Evolutionary conservation across 2,797 vertebrate species (phyloP), one percentile per base, ranked within the genome.

Genomic region (Lagorchestes hirsutus): DNA sequence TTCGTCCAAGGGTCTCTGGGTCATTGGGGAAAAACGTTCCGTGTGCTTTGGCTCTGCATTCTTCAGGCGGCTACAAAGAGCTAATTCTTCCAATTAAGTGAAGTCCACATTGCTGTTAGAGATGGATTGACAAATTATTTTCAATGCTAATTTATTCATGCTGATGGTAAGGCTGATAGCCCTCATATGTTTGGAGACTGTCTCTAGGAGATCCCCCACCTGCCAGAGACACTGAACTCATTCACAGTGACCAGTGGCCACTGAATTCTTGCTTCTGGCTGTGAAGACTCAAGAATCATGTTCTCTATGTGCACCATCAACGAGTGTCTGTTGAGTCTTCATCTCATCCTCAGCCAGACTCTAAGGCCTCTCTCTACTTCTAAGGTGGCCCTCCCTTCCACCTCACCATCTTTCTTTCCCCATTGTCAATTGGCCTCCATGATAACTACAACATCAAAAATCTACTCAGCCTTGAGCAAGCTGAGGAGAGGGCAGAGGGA

Each of bases 81-180:
- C 97, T 98, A 98, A 98, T 99, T 99, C 98, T 99, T 98, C 95
- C 98, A 98, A 98, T 99, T 98, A 99, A 98, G 74, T 98, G 97
- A 98, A 98, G 98, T 97, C 97, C 98, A 98, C 95, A 97, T 94
- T 97, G 93, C 96, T 97, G 97, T 98, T 98, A 96, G 97, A 97
- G 97, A 97, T 97, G 97, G 97, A 98, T 97, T 97, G 98, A 98
- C 96, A 98, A 98, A 98, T 98, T 96, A 98, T 97, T 98, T 98
- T 96, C 98, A 97, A 97, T 95, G 94, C 18, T 90, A 97, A 97
- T 96, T 97, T 96, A 96, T 98, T 97, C 96, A 97, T 97, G 95
- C 96, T 92, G 28, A 97, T 97, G 95, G 97, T 95, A 97, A 96
- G 82, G 93, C 95, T 93, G 96, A 98, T 97, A 94, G 1, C 22